These are phyloP conservation scores for Cryptotis parvus DNA, from an alignment of 2,113 vertebrate species.

Conservation along the genomic window DNA sequence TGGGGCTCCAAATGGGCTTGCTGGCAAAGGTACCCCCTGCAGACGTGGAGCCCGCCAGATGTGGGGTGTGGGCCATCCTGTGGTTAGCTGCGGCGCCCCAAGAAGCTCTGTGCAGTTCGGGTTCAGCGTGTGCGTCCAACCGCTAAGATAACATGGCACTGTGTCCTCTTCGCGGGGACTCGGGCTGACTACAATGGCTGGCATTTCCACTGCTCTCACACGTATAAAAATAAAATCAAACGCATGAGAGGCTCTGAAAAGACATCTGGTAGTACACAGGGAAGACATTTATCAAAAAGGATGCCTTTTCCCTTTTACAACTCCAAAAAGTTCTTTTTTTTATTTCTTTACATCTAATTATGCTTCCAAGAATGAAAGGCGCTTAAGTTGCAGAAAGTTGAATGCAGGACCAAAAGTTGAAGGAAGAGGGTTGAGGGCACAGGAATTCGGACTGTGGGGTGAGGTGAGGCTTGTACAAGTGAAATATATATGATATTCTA, in stretches of 20 bases:
- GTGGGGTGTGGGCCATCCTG: background rate
- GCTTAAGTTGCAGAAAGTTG: slow-evolving; percentile 28
- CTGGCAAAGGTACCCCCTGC: background rate
- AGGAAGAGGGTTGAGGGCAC: background rate
- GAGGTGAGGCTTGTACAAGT: background rate
- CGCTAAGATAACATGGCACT: slow-evolving; percentile 13
- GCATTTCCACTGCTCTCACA: slow-evolving; percentile 77
- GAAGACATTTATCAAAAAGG: slow-evolving; percentile 75
- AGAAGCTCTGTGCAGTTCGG: background rate
- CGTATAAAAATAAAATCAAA: slow-evolving; percentile 79
- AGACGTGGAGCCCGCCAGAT: background rate
- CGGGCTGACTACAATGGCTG: slow-evolving; percentile 72
- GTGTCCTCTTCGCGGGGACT: background rate
- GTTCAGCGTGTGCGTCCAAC: slow-evolving; percentile 32
- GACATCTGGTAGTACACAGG: slow-evolving; percentile 76
- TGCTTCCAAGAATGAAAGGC: slow-evolving; percentile 31
- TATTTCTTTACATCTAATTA: slow-evolving; percentile 17
- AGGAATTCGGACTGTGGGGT: background rate
- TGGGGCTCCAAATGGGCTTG: background rate
- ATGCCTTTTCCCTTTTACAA: slow-evolving; percentile 59
- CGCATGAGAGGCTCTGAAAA: slow-evolving; percentile 64
- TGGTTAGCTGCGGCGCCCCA: background rate
- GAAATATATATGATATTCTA: too few relatives aligned
- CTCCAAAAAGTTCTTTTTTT: slow-evolving; percentile 21
- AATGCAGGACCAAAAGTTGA: slow-evolving; percentile 4